These are phyloP conservation scores for Rhinichthys klamathensis DNA, from an alignment of 2,113 vertebrate genomes.

Conservation along the genomic window DNA sequence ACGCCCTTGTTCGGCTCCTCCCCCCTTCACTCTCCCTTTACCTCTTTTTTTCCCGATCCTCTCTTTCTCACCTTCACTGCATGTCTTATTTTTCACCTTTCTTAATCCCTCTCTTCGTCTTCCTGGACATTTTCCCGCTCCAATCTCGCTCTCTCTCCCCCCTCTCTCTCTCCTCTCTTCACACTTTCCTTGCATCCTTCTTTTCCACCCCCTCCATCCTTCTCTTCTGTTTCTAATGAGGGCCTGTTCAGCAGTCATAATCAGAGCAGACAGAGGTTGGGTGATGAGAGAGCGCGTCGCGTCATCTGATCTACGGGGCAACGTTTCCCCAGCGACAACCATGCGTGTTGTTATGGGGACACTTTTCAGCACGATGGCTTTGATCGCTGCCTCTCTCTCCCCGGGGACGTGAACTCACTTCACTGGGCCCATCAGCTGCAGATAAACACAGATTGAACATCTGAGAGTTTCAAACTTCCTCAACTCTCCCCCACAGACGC, in stretches of 20 bases:
- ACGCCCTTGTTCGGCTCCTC: not conserved
- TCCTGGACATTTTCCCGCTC: slow-evolving; percentile 28
- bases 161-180: not conserved
- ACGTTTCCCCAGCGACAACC: slow-evolving; percentile 39
- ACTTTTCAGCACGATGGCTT: slow-evolving; percentile 44
- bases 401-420: slow-evolving; percentile 41
- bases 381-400: slow-evolving; percentile 26
- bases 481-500: slow-evolving; percentile 16
- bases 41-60: not conserved
- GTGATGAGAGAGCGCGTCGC: slow-evolving; percentile 5
- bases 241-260: slow-evolving; percentile 16
- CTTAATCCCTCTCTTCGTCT: slow-evolving; percentile 25
- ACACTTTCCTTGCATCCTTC: slow-evolving; percentile 10
- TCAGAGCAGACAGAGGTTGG: slow-evolving; percentile 15
- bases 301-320: slow-evolving; percentile 25
- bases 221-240: slow-evolving; percentile 10
- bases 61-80: slow-evolving; percentile 3
- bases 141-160: not conserved
- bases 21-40: not conserved
- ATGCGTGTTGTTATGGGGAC: slow-evolving; percentile 39
- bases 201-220: slow-evolving; percentile 3
- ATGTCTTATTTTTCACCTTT: slow-evolving; percentile 22
- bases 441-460: slow-evolving; percentile 30
- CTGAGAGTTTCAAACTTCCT: slow-evolving; percentile 34
- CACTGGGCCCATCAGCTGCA: slow-evolving; percentile 37